Evolutionary conservation across 2,888 invertebrate species (phyloP), one percentile per base, ranked within the genome.

Genomic region (Trichopria drosophilae): DNA sequence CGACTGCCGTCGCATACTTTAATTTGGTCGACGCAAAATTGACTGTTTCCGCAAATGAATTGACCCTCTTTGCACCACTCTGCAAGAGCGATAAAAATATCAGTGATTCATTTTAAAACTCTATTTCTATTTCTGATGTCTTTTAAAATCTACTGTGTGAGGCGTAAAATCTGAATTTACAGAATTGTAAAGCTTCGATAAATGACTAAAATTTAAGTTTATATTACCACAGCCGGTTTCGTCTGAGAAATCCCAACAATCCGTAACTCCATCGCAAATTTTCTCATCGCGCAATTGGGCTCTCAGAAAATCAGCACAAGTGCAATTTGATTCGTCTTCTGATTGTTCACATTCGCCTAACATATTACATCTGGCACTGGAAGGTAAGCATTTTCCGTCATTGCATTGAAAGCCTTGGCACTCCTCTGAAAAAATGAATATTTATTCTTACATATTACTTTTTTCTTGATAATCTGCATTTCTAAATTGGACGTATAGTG

Each of bases 201-300:
- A 5, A 13, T 6, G 18, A 23, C 10, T 16, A 9, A 18, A 15
- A 41, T 34, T n/a, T 10, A 31, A n/a, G 1, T 19, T 23, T 34
- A n/a, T 6, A 32, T 75, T 79, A 87, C 88, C 87, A 70, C 89
- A 88, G 59, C 84, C 80, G 63, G 83, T 83, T 75, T 89, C 89
- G 70, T 89, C 89, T 1, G 87, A 84, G 67, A 83, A 87, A 69
- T 90, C 90, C 84, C 85, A 86, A 65, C 90, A 90, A 66, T 90
- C 89, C 1, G 87, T 82, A 19, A 86, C 79, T 2, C 89, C 89
- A 64, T 90, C 90, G 67, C 90, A 90, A 40, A 90, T 84, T 73
- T 90, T 89, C 10, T 85, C 80, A 53, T 83, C 78, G 1, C 87
- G 78, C 57, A 83, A 82, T 64, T 88, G 87, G 1, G 86, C 83